Evolutionary conservation across 2,888 invertebrate genomes (phyloP).

Genomic region (Tholera decimalis): DNA sequence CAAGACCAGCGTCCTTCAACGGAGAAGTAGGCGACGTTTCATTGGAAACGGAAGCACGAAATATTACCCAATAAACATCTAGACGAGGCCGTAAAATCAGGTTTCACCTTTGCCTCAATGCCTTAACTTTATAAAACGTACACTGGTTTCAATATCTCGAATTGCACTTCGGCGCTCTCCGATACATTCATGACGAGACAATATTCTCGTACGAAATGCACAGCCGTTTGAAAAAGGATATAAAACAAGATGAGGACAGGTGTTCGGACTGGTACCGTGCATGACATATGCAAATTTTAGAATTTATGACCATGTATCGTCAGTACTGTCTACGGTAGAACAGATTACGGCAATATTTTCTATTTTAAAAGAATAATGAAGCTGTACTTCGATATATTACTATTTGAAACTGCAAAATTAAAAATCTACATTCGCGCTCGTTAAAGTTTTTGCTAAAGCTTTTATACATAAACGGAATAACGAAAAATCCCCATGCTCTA

Average conservation of each 20-base stretch:
- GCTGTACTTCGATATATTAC: neutral
- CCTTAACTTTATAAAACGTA: constrained; percentile 69
- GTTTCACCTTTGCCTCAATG: constrained; percentile 86
- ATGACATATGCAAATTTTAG: constrained; percentile 64
- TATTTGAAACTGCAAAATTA: constrained; percentile 9
- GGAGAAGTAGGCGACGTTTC: constrained; percentile 64
- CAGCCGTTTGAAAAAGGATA: constrained; percentile 47
- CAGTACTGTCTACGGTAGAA: constrained; percentile 47
- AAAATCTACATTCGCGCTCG: neutral
- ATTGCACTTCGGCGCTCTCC: constrained; percentile 64
- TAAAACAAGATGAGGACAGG: constrained; percentile 63
- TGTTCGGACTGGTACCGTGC: constrained; percentile 50
- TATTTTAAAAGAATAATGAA: constrained; percentile 34
- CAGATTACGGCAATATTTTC: constrained; percentile 42
- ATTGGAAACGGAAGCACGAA: constrained; percentile 85
- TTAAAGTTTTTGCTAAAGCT: constrained; percentile 17
- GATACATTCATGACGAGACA: constrained; percentile 55
- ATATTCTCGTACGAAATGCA: constrained; percentile 49
- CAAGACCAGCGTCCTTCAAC: constrained; percentile 53
- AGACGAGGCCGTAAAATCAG: constrained; percentile 80
- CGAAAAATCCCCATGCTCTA: constrained; percentile 11
- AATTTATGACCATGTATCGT: constrained; percentile 61
- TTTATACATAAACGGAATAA: constrained; percentile 24
- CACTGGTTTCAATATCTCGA: constrained; percentile 67
- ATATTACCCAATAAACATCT: constrained; percentile 80